These are phyloP conservation scores for Eclectus roratus DNA, from an alignment of 2,113 vertebrate species.

Conservation along the genomic window DNA sequence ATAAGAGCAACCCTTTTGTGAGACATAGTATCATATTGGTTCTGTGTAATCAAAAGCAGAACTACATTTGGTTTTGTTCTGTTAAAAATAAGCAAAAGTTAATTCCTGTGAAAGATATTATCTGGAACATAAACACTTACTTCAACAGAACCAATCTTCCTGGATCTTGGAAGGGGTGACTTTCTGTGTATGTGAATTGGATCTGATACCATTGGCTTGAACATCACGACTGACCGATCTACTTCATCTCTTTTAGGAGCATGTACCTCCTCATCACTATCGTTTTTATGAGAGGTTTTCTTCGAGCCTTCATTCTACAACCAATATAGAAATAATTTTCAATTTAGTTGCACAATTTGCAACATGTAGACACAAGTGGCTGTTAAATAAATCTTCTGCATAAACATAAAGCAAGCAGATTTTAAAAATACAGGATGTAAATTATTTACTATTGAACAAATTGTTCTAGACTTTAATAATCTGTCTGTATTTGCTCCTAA, in stretches of 20 bases:
- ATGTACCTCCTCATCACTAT: conserved; percentile 82
- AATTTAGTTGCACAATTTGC: neutral
- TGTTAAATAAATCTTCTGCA: neutral
- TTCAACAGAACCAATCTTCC: conserved; percentile 86
- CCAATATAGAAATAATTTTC: neutral
- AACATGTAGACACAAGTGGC: neutral
- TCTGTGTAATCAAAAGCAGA: neutral
- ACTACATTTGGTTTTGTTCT: neutral
- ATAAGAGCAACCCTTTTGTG: neutral
- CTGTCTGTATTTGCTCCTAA: neutral
- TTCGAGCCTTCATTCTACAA: conserved; percentile 81
- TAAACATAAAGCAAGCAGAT: neutral
- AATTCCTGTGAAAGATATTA: neutral
- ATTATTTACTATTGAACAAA: neutral
- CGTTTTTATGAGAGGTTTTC: conserved; percentile 73
- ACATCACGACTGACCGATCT: conserved; percentile 82
- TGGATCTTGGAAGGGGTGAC: conserved; percentile 84
- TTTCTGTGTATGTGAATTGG: conserved; percentile 92
- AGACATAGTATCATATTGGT: neutral
- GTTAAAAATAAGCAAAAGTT: conserved; percentile 32
- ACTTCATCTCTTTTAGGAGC: conserved; percentile 80
- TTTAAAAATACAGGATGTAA: neutral
- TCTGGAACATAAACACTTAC: conserved; percentile 75
- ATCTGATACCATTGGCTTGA: conserved; percentile 88
- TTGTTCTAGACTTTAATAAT: neutral